Base-by-base conservation (phyloP, 2,797 vertebrate species). In the Adrianichthys oophorus region DNA sequence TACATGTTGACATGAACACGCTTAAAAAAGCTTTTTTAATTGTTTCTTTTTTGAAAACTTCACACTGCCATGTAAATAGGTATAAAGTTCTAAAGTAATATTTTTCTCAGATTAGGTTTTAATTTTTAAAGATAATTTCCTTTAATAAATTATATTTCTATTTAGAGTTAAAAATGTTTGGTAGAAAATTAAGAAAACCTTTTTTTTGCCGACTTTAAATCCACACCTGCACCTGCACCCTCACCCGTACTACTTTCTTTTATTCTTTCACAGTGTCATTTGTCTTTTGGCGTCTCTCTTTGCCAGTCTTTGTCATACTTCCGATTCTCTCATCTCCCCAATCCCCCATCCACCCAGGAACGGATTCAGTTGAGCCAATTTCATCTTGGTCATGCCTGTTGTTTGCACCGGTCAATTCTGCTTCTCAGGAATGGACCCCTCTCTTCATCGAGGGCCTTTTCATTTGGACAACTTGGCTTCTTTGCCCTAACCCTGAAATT, bases 351-450 rank as follows among this genome's bases (percentile, higher is more conserved):
- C 63, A 48, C 57, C 48, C 65, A 73, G 74, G 70, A 83, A 73
- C 68, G 63, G 84, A 82, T 89, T 82, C 85, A 88, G 85, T 83
- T 88, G 84, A 88, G 83, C 80, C 86, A 84, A 87, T 89, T 88
- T 87, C 76, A 87, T 81, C 83, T 79, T 76, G 80, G 87, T 85
- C 87, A 90, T 87, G 88, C 84, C 85, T 87, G 84, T 86, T 86
- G 77, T 88, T 86, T 88, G 82, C 80, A 89, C 82, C 73, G 83
- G 85, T 89, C 85, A 86, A 87, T 88, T 89, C 76, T 19, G 81
- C 80, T 84, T 77, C 82, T 74, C 42, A 17, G 70, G 84, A 84
- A 88, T 86, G 84, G 80, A 77, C 78, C 83, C 85, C 63, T 72
- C 82, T 84, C 84, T 80, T 87, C 84, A 88, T 83, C 58, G 78